phyloP scores from a whole-genome alignment of 2,888 invertebrate species.

The Entomobrya multifasciata region DNA sequence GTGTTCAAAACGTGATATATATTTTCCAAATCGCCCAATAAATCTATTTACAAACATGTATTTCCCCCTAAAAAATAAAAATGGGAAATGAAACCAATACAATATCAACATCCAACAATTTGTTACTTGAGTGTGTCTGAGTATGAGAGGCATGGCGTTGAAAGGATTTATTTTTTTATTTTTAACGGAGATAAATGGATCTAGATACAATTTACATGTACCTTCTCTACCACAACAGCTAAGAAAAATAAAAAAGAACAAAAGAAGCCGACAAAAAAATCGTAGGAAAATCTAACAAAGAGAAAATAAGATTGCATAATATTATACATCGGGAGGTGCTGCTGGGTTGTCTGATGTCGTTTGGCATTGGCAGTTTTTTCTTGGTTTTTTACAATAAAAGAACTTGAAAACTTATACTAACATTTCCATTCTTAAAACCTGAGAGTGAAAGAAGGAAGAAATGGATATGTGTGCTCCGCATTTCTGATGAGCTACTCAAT shows the following conservation, averaged over 20 bases:
- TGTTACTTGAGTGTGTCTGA: not conserved
- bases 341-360: not conserved
- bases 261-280: not conserved
- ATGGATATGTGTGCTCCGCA: conserved; percentile 59
- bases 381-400: not conserved
- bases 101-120: not conserved
- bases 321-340: conserved; percentile 29
- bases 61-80: conserved; percentile 23
- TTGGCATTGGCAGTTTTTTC: not conserved
- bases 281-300: conserved; percentile 7
- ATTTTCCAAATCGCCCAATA: conserved; percentile 48
- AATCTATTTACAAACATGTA: conserved; percentile 58
- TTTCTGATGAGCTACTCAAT: conserved; percentile 64
- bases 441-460: no score
- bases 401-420: no score
- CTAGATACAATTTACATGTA: conserved; percentile 51
- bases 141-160: conserved; percentile 8
- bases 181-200: conserved; percentile 59
- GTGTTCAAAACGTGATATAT: conserved; percentile 47
- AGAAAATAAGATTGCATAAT: not conserved
- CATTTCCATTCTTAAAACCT: conserved; percentile 17
- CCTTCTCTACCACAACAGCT: conserved; percentile 6
- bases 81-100: not conserved
- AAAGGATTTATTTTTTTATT: conserved; percentile 58
- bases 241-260: not conserved